phyloP scores from a whole-genome alignment of 2,113 vertebrate genomes.

The Urocynchramus pylzowi region DNA sequence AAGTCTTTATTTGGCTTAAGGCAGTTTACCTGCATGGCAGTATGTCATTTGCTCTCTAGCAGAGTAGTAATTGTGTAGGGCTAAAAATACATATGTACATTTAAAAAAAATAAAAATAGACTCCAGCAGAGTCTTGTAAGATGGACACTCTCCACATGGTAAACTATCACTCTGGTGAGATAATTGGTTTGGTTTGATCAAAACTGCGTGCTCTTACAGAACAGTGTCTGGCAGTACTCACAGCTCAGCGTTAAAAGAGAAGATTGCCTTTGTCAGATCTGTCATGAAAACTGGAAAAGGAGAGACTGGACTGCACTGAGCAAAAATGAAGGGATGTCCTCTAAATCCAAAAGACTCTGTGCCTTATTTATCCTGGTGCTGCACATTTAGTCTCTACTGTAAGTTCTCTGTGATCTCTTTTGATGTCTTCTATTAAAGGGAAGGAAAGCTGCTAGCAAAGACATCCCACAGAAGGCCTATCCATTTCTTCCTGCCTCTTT shows the following conservation, averaged over 20 bases:
- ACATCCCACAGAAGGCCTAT: not conserved
- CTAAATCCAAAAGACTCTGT: not conserved
- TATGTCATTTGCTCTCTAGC: not conserved
- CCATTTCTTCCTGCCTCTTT: not conserved
- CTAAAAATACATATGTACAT: not conserved
- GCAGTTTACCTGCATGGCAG: not conserved
- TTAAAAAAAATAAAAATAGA: not conserved
- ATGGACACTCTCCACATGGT: not conserved
- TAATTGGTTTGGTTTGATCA: constrained; percentile 52
- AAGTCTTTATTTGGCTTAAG: constrained; percentile 41
- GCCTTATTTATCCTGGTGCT: not conserved
- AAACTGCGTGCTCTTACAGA: not conserved
- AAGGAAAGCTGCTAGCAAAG: not conserved
- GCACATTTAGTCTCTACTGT: not conserved
- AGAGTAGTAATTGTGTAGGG: not conserved
- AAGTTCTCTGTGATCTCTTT: not conserved
- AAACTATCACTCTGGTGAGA: constrained; percentile 12
- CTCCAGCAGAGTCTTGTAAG: not conserved
- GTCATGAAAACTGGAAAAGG: not conserved
- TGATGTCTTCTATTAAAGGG: not conserved
- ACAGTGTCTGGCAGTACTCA: not conserved
- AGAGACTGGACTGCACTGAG: not conserved
- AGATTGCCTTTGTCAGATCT: constrained; percentile 31
- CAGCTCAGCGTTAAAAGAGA: not conserved
- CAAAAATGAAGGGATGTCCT: not conserved